Evolutionary conservation across 2,888 invertebrate species (phyloP).

Genomic region (Ochropacha duplaris): DNA sequence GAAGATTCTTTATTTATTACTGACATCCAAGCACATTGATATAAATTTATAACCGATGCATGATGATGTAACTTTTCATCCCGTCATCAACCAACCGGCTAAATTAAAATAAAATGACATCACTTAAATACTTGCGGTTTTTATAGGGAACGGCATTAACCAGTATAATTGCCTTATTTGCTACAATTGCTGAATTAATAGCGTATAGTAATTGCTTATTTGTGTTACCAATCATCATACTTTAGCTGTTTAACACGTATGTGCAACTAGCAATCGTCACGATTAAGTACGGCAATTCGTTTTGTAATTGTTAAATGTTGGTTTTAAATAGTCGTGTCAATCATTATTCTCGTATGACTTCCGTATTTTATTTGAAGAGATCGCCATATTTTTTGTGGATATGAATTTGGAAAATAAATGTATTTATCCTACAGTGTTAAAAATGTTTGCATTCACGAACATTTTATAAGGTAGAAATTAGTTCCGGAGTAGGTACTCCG

Average conservation of each 20-base stretch:
- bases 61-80: not conserved
- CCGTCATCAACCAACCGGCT: not conserved
- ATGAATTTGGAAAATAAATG: too few relatives aligned
- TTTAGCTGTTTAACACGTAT: constrained; percentile 1
- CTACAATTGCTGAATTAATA: constrained; percentile 3
- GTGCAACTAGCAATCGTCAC: not conserved
- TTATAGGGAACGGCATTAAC: constrained; percentile 6
- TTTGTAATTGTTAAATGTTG: not conserved
- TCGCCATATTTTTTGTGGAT: too few relatives aligned
- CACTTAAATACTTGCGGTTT: constrained; percentile 9
- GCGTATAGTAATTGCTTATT: constrained; percentile 1
- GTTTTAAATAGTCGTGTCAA: not conserved
- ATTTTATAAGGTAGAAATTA: too few relatives aligned
- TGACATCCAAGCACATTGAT: not conserved
- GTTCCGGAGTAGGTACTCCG: too few relatives aligned
- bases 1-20: not conserved
- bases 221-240: not conserved
- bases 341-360: not conserved
- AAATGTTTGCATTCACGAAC: too few relatives aligned
- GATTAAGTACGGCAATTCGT: not conserved
- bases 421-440: too few relatives aligned
- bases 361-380: not conserved
- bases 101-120: not conserved
- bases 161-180: constrained; percentile 22
- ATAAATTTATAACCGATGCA: not conserved